Conservation (phyloP, 2,113 vertebrate genomes). For the Nicator chloris region DNA sequence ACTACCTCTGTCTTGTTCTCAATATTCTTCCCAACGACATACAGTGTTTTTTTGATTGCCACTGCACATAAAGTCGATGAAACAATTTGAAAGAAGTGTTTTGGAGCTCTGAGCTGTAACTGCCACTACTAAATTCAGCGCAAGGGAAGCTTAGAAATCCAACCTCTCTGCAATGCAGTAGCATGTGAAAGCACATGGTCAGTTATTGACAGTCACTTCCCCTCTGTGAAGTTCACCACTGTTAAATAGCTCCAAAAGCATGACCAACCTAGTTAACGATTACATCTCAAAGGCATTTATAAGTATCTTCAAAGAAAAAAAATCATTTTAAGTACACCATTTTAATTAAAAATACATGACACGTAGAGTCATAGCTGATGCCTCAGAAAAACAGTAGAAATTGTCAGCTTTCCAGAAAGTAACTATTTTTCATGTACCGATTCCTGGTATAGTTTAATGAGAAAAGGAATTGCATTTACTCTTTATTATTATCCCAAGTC, state of each 20-base stretch:
- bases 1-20: background rate
- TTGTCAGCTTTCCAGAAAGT: background rate
- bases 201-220: background rate
- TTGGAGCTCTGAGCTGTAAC: background rate
- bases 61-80: background rate
- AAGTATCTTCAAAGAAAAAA: background rate
- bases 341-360: background rate
- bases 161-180: rapidly evolving
- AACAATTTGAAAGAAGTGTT: background rate
- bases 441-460: background rate
- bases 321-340: background rate
- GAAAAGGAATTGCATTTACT: background rate
- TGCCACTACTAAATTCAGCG: background rate
- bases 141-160: background rate
- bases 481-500: background rate
- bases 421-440: background rate
- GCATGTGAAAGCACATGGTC: background rate
- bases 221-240: background rate
- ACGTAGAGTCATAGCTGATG: background rate
- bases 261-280: background rate
- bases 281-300: background rate
- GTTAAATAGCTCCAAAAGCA: background rate
- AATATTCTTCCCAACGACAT: rapidly evolving
- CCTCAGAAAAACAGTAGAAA: background rate
- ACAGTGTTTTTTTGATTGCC: background rate